Conservation (phyloP, 2,113 vertebrate species). For the Melospiza melodia region DNA sequence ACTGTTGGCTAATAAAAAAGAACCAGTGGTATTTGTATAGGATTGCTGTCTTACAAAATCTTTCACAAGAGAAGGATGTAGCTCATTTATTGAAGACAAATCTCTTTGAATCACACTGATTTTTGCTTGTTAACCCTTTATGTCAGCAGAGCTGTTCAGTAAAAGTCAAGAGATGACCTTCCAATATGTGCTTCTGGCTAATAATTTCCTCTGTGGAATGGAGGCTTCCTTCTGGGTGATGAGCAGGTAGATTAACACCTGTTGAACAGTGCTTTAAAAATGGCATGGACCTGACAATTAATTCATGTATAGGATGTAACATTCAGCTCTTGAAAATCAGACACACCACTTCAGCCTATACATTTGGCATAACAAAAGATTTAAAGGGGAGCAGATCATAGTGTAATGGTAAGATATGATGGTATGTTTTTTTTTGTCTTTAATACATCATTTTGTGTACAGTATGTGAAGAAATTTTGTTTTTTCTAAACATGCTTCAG, state of each 20-base stretch:
- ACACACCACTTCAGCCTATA: neutral
- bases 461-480: neutral
- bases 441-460: neutral
- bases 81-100: neutral
- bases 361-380: neutral
- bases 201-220: neutral
- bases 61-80: neutral
- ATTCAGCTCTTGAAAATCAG: conserved; percentile 18
- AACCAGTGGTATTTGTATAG: neutral
- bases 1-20: neutral
- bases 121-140: conserved; percentile 51
- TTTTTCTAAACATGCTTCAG: neutral
- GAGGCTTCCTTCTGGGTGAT: neutral
- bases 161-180: conserved; percentile 16
- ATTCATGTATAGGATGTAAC: neutral
- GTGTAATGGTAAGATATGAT: neutral
- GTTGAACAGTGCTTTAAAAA: neutral
- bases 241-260: neutral
- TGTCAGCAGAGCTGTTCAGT: neutral
- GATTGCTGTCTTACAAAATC: neutral
- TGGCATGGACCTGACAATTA: neutral
- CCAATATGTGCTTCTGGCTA: neutral
- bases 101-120: neutral
- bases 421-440: neutral
- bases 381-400: neutral